phyloP scores from a whole-genome alignment of 35 echinoderm and acorn worm genomes.

The Ophioderma brevispina region DNA sequence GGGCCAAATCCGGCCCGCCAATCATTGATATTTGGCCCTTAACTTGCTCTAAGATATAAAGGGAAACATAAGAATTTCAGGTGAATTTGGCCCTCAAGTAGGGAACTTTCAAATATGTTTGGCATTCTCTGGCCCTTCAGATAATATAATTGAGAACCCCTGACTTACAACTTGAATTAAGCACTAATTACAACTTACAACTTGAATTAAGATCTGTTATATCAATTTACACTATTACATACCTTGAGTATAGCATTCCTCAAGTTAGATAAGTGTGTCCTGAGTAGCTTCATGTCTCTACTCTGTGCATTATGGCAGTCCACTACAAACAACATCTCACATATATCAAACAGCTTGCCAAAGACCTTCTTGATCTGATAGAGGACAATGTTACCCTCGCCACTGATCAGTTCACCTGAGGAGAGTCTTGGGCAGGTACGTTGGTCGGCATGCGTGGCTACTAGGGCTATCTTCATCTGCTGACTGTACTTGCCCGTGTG shows the following conservation, averaged over 20 bases:
- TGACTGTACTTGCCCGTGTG: constrained; percentile 93
- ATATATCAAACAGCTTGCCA: constrained; percentile 91
- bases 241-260: constrained; percentile 92
- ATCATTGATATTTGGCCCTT: too few relatives aligned
- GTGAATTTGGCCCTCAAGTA: too few relatives aligned
- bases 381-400: constrained; percentile 94
- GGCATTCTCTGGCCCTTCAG: too few relatives aligned
- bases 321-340: constrained; percentile 94
- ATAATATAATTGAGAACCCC: too few relatives aligned
- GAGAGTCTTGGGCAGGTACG: constrained; percentile 84
- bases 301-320: constrained; percentile 83
- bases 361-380: constrained; percentile 97
- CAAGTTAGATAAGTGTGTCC: constrained; percentile 79
- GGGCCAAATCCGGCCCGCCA: too few relatives aligned
- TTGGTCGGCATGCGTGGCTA: constrained; percentile 92
- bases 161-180: too few relatives aligned
- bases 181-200: too few relatives aligned
- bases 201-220: too few relatives aligned
- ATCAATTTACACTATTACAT: too few relatives aligned
- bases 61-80: too few relatives aligned
- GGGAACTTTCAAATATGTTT: too few relatives aligned
- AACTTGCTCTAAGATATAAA: too few relatives aligned
- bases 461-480: constrained; percentile 79
- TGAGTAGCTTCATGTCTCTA: constrained; percentile 86
- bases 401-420: constrained; percentile 89